phyloP scores from a whole-genome alignment of 2,797 vertebrate species.

The Potorous gilbertii region DNA sequence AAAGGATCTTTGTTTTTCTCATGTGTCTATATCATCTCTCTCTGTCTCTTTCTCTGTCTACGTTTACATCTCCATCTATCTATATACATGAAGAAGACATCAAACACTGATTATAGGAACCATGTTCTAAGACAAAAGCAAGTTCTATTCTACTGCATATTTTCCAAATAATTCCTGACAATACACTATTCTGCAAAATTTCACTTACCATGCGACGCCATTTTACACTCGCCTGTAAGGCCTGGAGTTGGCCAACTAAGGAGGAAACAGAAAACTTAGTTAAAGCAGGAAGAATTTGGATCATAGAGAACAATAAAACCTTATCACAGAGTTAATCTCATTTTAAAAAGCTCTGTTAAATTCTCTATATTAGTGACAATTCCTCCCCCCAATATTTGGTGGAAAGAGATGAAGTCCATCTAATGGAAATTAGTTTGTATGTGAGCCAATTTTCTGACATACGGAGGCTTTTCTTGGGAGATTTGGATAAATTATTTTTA shows the following conservation, averaged over 20 bases:
- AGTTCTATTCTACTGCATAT: not conserved
- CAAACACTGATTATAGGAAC: not conserved
- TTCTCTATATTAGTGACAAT: not conserved
- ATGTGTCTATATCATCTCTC: not conserved
- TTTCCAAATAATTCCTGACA: constrained; percentile 10
- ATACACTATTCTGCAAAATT: not conserved
- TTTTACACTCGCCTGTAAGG: not conserved
- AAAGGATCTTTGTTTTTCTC: not conserved
- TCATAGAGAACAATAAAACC: not conserved
- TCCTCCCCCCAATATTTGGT: not conserved
- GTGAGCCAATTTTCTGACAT: not conserved
- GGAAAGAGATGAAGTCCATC: not conserved
- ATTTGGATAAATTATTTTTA: not conserved
- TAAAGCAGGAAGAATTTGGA: constrained; percentile 15
- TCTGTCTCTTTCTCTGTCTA: not conserved
- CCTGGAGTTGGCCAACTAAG: not conserved
- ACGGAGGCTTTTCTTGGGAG: not conserved
- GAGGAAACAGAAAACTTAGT: not conserved
- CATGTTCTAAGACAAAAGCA: not conserved
- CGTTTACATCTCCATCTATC: not conserved
- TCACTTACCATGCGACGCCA: constrained; percentile 57
- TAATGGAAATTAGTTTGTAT: not conserved
- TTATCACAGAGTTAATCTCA: not conserved
- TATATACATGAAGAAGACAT: not conserved
- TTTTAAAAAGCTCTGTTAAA: not conserved